phyloP scores from a whole-genome alignment of 2,888 invertebrate genomes.

The Himalopsyche japonica region DNA sequence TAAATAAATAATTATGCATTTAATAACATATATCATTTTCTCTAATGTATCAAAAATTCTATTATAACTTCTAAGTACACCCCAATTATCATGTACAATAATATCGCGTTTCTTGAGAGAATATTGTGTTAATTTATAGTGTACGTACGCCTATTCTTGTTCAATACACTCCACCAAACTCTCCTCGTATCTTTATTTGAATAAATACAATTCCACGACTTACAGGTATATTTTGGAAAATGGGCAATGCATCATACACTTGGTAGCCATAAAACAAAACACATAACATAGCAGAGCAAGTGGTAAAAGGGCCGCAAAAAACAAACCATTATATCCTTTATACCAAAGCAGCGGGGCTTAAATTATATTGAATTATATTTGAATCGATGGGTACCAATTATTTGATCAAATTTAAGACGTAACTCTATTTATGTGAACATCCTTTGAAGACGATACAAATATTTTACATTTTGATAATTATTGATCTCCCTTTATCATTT shows the following conservation, averaged over 20 bases:
- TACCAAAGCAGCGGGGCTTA: slow-evolving; percentile 24
- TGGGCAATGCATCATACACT: slow-evolving; percentile 7
- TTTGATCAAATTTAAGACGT: too few relatives aligned
- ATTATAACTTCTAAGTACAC: too few relatives aligned
- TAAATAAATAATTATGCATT: too few relatives aligned
- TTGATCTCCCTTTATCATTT: too few relatives aligned
- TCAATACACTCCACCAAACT: not conserved
- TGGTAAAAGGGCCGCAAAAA: slow-evolving; percentile 22
- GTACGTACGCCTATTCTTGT: not conserved
- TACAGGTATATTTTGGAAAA: not conserved
- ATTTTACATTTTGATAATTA: too few relatives aligned
- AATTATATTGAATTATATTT: slow-evolving; percentile 6
- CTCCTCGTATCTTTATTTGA: not conserved
- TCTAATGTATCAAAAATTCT: too few relatives aligned
- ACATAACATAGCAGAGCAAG: slow-evolving; percentile 8
- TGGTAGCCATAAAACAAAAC: slow-evolving; percentile 24
- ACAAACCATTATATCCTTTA: slow-evolving; percentile 26
- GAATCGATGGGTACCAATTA: too few relatives aligned
- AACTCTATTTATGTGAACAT: too few relatives aligned
- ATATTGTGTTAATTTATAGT: not conserved
- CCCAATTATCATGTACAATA: too few relatives aligned
- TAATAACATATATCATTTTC: too few relatives aligned
- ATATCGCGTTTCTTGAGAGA: not conserved
- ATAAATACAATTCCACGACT: not conserved
- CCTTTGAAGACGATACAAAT: too few relatives aligned